These are phyloP conservation scores for Anastrepha ludens DNA, from an alignment of 1,140 invertebrate species.

Conservation along the genomic window DNA sequence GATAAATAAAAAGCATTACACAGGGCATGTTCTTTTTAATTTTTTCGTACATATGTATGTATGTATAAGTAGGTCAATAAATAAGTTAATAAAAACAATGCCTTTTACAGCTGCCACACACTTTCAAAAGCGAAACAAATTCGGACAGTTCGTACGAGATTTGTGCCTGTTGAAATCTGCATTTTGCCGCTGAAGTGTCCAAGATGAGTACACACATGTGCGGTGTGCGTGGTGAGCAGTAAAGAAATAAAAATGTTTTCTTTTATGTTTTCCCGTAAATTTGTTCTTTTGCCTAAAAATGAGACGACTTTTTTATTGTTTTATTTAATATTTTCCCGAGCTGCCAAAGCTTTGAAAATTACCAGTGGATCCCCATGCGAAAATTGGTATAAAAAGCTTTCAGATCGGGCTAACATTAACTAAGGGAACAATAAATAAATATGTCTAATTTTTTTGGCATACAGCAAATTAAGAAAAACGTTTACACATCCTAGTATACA, in stretches of 20 bases:
- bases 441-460: no score
- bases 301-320: no score
- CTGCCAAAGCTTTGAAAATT: no score
- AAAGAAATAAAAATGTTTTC: neutral
- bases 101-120: conserved; percentile 62
- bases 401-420: no score
- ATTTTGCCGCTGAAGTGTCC: conserved; percentile 64
- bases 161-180: conserved; percentile 67
- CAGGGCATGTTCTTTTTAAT: conserved; percentile 24
- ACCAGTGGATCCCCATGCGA: no score
- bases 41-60: neutral
- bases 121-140: conserved; percentile 63
- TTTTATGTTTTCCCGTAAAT: no score
- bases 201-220: neutral
- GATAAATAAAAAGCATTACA: conserved; percentile 56
- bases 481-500: neutral
- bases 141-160: conserved; percentile 73
- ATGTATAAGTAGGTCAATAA: neutral
- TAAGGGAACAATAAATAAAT: no score
- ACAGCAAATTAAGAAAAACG: neutral
- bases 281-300: no score
- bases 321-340: no score
- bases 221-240: neutral
- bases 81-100: conserved; percentile 23
- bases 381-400: no score